These are phyloP conservation scores for Diglossa cyanea DNA, from an alignment of 2,797 vertebrate species.

Conservation along the genomic window DNA sequence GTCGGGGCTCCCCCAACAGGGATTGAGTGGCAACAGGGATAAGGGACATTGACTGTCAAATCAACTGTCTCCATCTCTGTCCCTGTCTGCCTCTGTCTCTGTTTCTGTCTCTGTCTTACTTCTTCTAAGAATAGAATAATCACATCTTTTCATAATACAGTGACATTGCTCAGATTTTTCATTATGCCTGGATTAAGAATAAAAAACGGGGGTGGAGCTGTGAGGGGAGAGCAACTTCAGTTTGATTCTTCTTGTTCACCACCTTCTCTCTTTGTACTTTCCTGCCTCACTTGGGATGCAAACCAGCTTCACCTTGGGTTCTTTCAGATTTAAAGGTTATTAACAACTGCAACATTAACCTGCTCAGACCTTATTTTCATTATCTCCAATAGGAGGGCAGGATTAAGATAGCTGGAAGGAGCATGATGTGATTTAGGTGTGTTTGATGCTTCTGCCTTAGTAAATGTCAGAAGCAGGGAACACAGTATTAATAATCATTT, in stretches of 20 bases:
- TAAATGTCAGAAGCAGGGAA: conserved; percentile 69
- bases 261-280: background rate
- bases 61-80: background rate
- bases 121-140: conserved; percentile 31
- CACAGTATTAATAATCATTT: conserved; percentile 67
- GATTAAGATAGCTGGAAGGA: conserved; percentile 37
- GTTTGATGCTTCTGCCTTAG: conserved; percentile 60
- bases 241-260: background rate
- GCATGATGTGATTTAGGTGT: conserved; percentile 41
- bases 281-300: background rate
- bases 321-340: conserved; percentile 32
- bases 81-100: background rate
- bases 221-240: background rate
- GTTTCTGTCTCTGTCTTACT: background rate
- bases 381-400: background rate
- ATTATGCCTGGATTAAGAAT: conserved; percentile 6
- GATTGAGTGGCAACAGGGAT: background rate
- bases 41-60: conserved; percentile 1
- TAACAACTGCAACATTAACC: conserved; percentile 21
- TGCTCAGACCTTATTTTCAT: conserved; percentile 18
- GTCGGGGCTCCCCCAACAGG: conserved; percentile 18
- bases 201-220: background rate
- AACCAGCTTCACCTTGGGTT: background rate
- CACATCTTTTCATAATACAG: conserved; percentile 4
- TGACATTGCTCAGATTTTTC: background rate